Conservation (phyloP, 2,113 vertebrate genomes). For the Montifringilla adamsi region DNA sequence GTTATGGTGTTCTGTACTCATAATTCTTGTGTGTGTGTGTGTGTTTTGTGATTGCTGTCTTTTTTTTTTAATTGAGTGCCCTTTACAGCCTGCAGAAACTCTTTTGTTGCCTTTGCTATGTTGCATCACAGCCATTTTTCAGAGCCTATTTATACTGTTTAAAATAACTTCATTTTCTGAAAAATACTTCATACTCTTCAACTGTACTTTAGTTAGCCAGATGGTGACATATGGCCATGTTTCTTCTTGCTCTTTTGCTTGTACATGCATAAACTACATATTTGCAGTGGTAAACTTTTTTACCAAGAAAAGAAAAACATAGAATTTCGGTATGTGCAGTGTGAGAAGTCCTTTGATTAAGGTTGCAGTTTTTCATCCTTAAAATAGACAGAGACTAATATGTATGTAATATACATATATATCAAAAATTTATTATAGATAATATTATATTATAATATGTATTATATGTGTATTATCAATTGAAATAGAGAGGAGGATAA, state of each 20-base stretch:
- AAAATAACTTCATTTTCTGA: neutral
- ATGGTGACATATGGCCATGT: neutral
- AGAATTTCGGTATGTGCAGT: neutral
- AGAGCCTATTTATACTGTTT: neutral
- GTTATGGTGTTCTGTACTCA: neutral
- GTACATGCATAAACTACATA: neutral
- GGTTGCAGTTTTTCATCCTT: neutral
- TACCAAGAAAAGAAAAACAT: neutral
- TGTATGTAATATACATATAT: neutral
- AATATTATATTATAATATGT: too few relatives aligned
- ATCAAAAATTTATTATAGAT: neutral
- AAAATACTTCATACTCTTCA: neutral
- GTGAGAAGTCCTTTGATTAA: neutral
- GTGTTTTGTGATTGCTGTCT: neutral
- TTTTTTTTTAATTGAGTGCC: neutral
- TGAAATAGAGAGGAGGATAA: neutral
- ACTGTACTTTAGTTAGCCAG: neutral
- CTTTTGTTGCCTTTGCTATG: neutral
- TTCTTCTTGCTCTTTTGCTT: neutral
- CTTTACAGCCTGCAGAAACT: neutral
- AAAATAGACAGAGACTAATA: neutral
- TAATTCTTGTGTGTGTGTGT: neutral
- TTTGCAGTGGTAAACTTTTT: neutral
- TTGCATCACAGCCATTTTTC: neutral
- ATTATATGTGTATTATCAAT: neutral